Percentiles rank a stretch among this genome's conserved stretches.
These are phyloP conservation scores for Aquatica leii DNA, from an alignment of 2,888 invertebrate genomes.

Conservation along the genomic window DNA sequence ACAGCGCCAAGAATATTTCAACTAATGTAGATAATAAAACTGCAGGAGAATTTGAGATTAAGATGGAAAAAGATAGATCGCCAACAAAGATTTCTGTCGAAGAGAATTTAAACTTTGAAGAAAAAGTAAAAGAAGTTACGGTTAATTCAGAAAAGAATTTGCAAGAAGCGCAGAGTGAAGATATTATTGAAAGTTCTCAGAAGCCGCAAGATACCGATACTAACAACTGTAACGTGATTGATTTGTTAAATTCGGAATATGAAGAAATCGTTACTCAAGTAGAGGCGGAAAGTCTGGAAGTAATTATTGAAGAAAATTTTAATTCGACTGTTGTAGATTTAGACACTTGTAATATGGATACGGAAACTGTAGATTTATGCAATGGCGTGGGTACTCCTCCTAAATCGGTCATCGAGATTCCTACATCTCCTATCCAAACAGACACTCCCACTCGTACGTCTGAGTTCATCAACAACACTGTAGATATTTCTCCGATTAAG, in stretches of 20 bases:
- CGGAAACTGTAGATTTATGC: slow-evolving; percentile 39
- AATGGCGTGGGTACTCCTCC: neutral
- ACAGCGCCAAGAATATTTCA: too few relatives aligned
- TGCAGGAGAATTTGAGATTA: too few relatives aligned
- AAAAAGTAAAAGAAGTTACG: too few relatives aligned
- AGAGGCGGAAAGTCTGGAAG: neutral
- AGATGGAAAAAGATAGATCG: too few relatives aligned
- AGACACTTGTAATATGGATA: slow-evolving; percentile 48
- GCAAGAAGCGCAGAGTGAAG: slow-evolving; percentile 26
- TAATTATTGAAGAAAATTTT: neutral
- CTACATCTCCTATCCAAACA: slow-evolving; percentile 51
- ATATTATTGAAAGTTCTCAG: slow-evolving; percentile 36
- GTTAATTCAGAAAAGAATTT: too few relatives aligned
- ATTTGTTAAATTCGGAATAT: neutral
- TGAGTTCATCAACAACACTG: slow-evolving; percentile 67
- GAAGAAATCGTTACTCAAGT: neutral
- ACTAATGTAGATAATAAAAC: too few relatives aligned
- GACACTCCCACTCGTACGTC: slow-evolving; percentile 58
- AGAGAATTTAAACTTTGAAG: too few relatives aligned
- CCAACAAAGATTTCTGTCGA: too few relatives aligned
- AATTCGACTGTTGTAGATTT: slow-evolving; percentile 27
- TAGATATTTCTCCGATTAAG: slow-evolving; percentile 65
- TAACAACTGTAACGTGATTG: neutral
- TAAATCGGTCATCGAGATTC: slow-evolving; percentile 22
- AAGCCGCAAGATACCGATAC: slow-evolving; percentile 9